These are phyloP conservation scores for Rhyzopertha dominica DNA, from an alignment of 1,140 invertebrate species.

Conservation along the genomic window DNA sequence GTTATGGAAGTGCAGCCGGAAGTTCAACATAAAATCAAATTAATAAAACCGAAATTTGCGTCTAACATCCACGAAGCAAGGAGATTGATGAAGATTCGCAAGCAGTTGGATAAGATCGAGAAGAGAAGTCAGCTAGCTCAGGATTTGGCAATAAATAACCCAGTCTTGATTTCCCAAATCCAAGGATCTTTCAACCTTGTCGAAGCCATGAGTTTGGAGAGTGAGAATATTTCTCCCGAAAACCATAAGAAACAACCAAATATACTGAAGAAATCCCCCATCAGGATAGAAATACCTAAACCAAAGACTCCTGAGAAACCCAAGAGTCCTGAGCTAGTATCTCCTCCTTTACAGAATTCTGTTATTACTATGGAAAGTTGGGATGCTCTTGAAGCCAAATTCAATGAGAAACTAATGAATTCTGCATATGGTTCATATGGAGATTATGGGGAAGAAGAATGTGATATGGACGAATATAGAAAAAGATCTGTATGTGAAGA, in stretches of 20 bases:
- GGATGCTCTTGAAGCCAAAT: constrained; percentile 39
- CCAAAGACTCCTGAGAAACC: not conserved
- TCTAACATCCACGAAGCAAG: constrained; percentile 57
- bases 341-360: constrained; percentile 21
- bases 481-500: too few species aligned
- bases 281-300: too few species aligned
- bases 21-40: constrained; percentile 20
- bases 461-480: too few species aligned
- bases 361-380: constrained; percentile 38
- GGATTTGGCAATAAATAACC: not conserved
- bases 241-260: too few species aligned
- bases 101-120: constrained; percentile 55
- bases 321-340: not conserved
- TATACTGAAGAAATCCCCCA: too few species aligned
- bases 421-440: constrained; percentile 28
- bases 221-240: too few species aligned
- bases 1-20: constrained; percentile 7
- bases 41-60: constrained; percentile 57
- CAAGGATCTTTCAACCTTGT: too few species aligned
- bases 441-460: constrained; percentile 23
- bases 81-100: constrained; percentile 58
- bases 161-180: not conserved
- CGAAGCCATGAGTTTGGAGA: constrained; percentile 23
- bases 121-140: constrained; percentile 49
- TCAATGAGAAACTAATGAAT: constrained; percentile 31